These are phyloP conservation scores for Pantala flavescens DNA, from an alignment of 1,140 invertebrate species.

Conservation along the genomic window DNA sequence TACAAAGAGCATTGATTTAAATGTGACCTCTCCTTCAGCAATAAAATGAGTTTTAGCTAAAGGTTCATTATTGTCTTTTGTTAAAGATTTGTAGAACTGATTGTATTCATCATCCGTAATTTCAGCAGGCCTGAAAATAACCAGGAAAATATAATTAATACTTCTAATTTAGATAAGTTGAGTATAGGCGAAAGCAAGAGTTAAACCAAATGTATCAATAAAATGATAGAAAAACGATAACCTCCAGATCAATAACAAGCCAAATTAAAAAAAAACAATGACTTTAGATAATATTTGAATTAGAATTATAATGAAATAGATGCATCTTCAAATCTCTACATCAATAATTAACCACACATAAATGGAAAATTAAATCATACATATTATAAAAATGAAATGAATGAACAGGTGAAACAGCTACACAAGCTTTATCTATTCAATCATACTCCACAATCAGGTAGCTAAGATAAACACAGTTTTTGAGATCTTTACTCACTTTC, in stretches of 20 bases:
- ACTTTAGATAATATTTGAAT: too few relatives aligned
- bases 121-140: constrained; percentile 52
- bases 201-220: too few relatives aligned
- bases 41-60: constrained; percentile 89
- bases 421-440: too few relatives aligned
- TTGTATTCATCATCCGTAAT: constrained; percentile 82
- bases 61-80: constrained; percentile 81
- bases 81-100: constrained; percentile 89
- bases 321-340: too few relatives aligned
- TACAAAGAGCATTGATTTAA: constrained; percentile 91
- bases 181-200: neutral
- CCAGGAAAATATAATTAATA: constrained; percentile 9
- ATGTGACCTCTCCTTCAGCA: constrained; percentile 97
- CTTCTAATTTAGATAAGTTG: neutral
- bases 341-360: too few relatives aligned
- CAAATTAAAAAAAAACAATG: neutral
- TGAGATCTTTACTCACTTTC: constrained; percentile 49
- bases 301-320: too few relatives aligned
- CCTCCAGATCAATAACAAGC: constrained; percentile 3
- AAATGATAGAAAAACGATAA: neutral
- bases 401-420: too few relatives aligned
- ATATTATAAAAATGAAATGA: too few relatives aligned
- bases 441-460: too few relatives aligned
- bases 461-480: too few relatives aligned
- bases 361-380: too few relatives aligned